Evolutionary conservation across 2,888 invertebrate genomes (phyloP).

Genomic region (Cosmia pyralina): DNA sequence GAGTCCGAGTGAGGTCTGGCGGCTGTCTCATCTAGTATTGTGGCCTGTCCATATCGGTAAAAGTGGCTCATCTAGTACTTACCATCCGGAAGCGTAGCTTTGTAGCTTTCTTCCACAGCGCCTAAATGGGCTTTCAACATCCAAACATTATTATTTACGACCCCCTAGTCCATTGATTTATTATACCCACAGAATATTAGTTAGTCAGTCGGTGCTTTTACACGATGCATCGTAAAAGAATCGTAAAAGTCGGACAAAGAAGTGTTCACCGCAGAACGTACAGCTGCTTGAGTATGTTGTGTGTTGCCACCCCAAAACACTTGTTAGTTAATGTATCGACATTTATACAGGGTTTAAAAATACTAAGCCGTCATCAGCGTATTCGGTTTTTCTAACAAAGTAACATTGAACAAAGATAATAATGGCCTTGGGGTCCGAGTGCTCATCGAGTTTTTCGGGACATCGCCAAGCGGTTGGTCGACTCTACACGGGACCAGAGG

Average conservation of each 20-base stretch:
- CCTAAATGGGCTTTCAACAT: constrained; percentile 51
- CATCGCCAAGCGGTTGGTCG: no score
- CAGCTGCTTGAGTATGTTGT: background rate
- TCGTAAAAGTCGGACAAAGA: constrained; percentile 55
- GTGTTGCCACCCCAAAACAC: constrained; percentile 35
- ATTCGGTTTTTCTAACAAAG: no score
- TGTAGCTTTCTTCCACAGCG: constrained; percentile 9
- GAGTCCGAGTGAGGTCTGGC: background rate
- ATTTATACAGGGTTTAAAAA: background rate
- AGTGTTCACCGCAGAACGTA: constrained; percentile 20
- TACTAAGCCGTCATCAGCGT: background rate
- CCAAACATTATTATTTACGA: constrained; percentile 53
- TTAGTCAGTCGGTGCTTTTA: constrained; percentile 42
- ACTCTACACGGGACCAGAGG: no score
- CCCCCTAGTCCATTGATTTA: constrained; percentile 53
- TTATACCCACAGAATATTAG: constrained; percentile 23
- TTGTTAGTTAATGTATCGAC: constrained; percentile 14
- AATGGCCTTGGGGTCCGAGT: no score
- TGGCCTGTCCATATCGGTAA: background rate
- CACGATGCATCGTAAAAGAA: constrained; percentile 47
- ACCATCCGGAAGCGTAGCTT: constrained; percentile 9
- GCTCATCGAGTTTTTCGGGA: no score
- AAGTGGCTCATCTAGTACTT: background rate
- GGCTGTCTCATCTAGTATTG: background rate
- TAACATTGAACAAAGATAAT: no score